phyloP scores from a whole-genome alignment of 2,888 invertebrate species.

The Drosophila neonasuta region DNA sequence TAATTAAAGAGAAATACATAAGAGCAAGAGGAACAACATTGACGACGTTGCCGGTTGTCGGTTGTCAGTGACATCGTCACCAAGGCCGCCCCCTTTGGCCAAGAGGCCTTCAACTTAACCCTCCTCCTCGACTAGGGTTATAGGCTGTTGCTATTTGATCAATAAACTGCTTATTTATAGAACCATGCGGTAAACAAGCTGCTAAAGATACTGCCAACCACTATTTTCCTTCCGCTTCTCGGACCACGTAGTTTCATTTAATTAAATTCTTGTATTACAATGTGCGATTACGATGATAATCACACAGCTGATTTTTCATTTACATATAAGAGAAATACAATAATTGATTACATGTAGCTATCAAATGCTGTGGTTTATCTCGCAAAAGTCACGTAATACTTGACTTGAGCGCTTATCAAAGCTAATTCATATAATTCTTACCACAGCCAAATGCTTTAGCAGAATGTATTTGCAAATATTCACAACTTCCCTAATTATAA shows the following conservation, averaged over 20 bases:
- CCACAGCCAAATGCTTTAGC: constrained; percentile 8
- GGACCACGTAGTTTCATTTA: constrained; percentile 15
- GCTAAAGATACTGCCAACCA: constrained; percentile 15
- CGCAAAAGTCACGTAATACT: constrained; percentile 43
- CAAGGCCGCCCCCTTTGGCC: constrained; percentile 2
- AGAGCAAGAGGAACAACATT: not conserved
- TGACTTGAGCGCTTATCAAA: constrained; percentile 3
- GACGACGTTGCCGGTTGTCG: constrained; percentile 11
- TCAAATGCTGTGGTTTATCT: constrained; percentile 1
- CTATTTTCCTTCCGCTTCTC: not conserved
- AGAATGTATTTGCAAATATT: constrained; percentile 15
- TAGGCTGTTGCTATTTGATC: constrained; percentile 68
- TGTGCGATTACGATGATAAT: constrained; percentile 6
- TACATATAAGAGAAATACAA: not conserved
- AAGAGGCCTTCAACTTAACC: constrained; percentile 51
- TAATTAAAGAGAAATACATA: constrained; percentile 45
- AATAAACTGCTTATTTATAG: constrained; percentile 70
- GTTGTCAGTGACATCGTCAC: constrained; percentile 42
- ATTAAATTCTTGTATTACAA: constrained; percentile 20
- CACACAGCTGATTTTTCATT: not conserved
- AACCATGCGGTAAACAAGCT: constrained; percentile 31
- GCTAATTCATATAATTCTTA: not conserved
- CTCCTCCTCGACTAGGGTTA: constrained; percentile 8
- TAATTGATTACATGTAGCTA: constrained; percentile 3
- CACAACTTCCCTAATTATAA: not conserved